A percentile compares a stretch with the other conserved stretches of the same genome.
These are phyloP conservation scores for Trachelus troglodyta DNA, from an alignment of 2,888 invertebrate species.

Conservation along the genomic window DNA sequence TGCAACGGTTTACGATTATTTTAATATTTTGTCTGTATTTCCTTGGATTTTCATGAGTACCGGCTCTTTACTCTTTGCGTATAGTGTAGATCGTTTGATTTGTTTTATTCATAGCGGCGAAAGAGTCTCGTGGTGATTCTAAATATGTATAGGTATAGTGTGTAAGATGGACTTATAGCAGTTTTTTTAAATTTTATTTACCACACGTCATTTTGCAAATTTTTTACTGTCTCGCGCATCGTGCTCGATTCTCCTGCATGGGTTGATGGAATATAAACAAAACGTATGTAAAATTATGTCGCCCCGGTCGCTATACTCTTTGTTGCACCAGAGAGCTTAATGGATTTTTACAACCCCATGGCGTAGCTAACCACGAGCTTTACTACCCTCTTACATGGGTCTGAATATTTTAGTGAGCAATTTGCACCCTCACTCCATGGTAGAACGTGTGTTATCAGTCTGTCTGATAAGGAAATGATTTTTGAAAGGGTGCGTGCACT, in stretches of 20 bases:
- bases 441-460: background rate
- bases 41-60: background rate
- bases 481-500: background rate
- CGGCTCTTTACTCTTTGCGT: background rate
- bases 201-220: background rate
- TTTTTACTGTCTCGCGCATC: background rate
- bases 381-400: constrained; percentile 34
- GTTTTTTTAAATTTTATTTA: background rate
- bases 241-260: background rate
- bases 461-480: background rate
- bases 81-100: background rate
- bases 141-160: background rate
- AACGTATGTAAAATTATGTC: background rate
- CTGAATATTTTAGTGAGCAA: constrained; percentile 39
- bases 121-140: background rate
- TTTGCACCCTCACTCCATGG: constrained; percentile 20
- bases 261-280: background rate
- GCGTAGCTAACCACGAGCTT: constrained; percentile 25
- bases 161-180: background rate
- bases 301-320: background rate
- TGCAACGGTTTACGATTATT: background rate
- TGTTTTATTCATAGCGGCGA: background rate
- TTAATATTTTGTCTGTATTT: background rate
- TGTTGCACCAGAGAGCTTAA: background rate
- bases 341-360: background rate